Evolutionary conservation across 2,113 vertebrate species (phyloP).

Genomic region (Jaculus jaculus): DNA sequence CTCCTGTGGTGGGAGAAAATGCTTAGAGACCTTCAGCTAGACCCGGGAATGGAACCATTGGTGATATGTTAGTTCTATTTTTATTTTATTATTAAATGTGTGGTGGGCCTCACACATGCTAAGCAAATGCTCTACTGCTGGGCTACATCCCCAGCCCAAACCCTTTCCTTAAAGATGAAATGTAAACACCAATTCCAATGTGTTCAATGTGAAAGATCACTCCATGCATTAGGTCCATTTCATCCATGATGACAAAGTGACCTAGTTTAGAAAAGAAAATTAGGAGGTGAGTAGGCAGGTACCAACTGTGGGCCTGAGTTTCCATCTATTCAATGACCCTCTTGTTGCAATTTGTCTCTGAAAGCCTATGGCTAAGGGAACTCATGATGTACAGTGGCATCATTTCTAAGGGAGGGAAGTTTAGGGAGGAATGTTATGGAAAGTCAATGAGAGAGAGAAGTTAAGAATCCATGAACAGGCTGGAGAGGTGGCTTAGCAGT

Average conservation of each 20-base stretch:
- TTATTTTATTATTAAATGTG: too few relatives aligned
- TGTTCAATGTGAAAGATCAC: constrained; percentile 81
- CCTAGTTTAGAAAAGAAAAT: not conserved
- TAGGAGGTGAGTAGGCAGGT: not conserved
- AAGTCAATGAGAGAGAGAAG: not conserved
- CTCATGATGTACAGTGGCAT: not conserved
- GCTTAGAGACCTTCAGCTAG: too few relatives aligned
- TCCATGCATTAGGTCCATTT: constrained; percentile 75
- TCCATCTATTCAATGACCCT: not conserved
- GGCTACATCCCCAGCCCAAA: not conserved
- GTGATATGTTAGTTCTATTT: too few relatives aligned
- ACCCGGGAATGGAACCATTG: too few relatives aligned
- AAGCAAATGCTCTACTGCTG: not conserved
- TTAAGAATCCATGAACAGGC: not conserved
- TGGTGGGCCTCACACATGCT: not conserved
- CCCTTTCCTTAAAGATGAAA: constrained; percentile 86
- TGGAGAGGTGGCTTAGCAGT: too few relatives aligned
- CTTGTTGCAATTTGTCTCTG: not conserved
- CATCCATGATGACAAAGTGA: not conserved
- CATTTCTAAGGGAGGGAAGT: not conserved
- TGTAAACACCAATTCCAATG: constrained; percentile 80
- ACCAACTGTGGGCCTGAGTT: not conserved
- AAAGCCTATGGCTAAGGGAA: not conserved
- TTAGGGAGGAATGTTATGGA: not conserved
- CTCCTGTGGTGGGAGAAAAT: too few relatives aligned